Percentiles rank a stretch among this genome's conserved stretches.
Conservation (phyloP, 2,113 vertebrate species). For the Erinaceus europaeus region DNA sequence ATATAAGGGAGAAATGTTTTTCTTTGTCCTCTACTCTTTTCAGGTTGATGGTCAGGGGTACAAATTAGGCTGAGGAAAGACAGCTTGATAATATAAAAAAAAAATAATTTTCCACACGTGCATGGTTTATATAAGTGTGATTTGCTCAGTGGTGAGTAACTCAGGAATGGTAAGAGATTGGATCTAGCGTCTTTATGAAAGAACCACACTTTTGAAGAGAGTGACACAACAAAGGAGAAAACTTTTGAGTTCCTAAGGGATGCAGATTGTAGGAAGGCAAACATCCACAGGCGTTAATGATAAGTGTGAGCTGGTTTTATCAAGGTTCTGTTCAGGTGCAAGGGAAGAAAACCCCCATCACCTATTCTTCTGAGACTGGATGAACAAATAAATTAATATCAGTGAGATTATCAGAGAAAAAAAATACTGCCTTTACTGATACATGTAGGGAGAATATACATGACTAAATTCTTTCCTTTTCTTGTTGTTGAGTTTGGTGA, state of each 20-base stretch:
- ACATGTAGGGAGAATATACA: too few species aligned
- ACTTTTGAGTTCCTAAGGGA: not conserved
- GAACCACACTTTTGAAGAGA: not conserved
- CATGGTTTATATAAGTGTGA: not conserved
- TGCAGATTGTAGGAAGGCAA: not conserved
- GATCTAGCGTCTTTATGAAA: not conserved
- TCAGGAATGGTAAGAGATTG: not conserved
- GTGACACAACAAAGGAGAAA: not conserved
- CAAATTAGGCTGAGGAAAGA: not conserved
- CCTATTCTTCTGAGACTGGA: too few species aligned
- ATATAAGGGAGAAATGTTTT: not conserved
- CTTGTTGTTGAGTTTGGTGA: too few species aligned
- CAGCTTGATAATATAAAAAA: not conserved
- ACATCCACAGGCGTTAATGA: not conserved
- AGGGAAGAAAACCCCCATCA: too few species aligned
- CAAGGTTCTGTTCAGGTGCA: not conserved
- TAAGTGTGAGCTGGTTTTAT: not conserved
- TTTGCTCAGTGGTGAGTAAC: not conserved
- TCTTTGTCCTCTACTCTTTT: not conserved
- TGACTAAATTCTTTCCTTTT: too few species aligned
- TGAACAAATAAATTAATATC: too few species aligned
- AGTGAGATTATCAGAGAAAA: too few species aligned
- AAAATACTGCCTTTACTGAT: too few species aligned
- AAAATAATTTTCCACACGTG: not conserved
- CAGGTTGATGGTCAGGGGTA: not conserved